These are phyloP conservation scores for Bradypodion pumilum DNA, from an alignment of 2,797 vertebrate genomes.

Conservation along the genomic window DNA sequence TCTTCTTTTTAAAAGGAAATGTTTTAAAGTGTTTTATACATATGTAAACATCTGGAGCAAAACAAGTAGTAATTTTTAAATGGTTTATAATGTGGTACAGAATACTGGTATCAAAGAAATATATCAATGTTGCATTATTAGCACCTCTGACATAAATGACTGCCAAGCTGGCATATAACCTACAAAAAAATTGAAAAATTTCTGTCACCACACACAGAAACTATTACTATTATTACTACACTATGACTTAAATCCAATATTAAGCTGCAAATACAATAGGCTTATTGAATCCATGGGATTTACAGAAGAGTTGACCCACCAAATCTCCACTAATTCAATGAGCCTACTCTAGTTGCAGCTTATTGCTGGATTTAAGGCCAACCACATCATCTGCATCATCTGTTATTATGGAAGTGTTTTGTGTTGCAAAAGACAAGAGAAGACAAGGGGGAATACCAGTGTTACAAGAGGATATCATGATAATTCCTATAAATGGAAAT, in stretches of 20 bases:
- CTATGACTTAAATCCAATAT: background rate
- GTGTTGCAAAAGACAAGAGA: background rate
- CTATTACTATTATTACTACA: background rate
- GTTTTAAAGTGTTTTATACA: slow-evolving; percentile 57
- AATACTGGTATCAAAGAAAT: slow-evolving; percentile 65
- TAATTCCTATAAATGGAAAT: too few species aligned
- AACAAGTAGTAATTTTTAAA: slow-evolving; percentile 60
- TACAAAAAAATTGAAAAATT: slow-evolving; percentile 55
- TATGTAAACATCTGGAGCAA: slow-evolving; percentile 66
- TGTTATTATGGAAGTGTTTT: background rate
- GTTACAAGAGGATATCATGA: background rate
- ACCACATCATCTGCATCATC: background rate
- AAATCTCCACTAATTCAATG: too few species aligned
- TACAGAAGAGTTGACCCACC: too few species aligned
- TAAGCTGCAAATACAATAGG: too few species aligned
- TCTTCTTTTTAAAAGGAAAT: slow-evolving; percentile 57
- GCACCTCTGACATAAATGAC: slow-evolving; percentile 59
- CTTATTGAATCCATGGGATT: too few species aligned
- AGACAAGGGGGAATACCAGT: background rate
- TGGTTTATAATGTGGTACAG: slow-evolving; percentile 61
- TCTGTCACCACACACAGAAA: slow-evolving; percentile 29
- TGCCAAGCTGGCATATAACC: slow-evolving; percentile 61
- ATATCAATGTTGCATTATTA: slow-evolving; percentile 68
- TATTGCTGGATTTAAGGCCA: background rate
- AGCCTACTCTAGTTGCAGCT: too few species aligned